Percentiles rank a stretch among this genome's conserved stretches.
These are phyloP conservation scores for Myathropa florea DNA, from an alignment of 2,888 invertebrate species.

Conservation along the genomic window DNA sequence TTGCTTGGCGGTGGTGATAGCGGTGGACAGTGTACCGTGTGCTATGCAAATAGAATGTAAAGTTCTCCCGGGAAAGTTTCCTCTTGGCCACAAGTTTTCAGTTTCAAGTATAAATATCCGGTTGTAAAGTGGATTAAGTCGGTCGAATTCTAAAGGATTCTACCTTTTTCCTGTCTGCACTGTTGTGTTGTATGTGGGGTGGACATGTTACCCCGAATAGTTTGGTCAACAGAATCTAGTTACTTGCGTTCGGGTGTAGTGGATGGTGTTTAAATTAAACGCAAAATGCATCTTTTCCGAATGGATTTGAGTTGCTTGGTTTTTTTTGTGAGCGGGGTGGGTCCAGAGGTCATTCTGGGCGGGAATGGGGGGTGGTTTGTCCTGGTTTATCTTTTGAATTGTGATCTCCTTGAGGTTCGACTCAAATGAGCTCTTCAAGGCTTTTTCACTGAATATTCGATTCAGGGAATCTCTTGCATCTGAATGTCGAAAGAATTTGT, in stretches of 20 bases:
- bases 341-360: too few species aligned
- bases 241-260: slow-evolving; percentile 59
- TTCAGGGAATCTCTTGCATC: too few species aligned
- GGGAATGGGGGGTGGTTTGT: too few species aligned
- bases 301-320: slow-evolving; percentile 14
- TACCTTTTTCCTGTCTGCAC: neutral
- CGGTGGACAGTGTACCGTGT: slow-evolving; percentile 29
- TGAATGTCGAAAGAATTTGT: too few species aligned
- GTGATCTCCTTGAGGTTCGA: too few species aligned
- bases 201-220: slow-evolving; percentile 29
- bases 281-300: slow-evolving; percentile 60
- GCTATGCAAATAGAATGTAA: slow-evolving; percentile 60
- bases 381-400: too few species aligned
- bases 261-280: slow-evolving; percentile 61
- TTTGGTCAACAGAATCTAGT: slow-evolving; percentile 57
- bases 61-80: slow-evolving; percentile 31
- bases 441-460: too few species aligned
- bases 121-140: slow-evolving; percentile 64
- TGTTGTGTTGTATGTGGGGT: neutral
- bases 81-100: slow-evolving; percentile 53
- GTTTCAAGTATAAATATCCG: slow-evolving; percentile 57
- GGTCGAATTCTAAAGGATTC: slow-evolving; percentile 46
- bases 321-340: neutral
- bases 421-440: too few species aligned
- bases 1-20: slow-evolving; percentile 53